These are phyloP conservation scores for Cyaniris semiargus DNA, from an alignment of 2,888 invertebrate species.

Conservation along the genomic window DNA sequence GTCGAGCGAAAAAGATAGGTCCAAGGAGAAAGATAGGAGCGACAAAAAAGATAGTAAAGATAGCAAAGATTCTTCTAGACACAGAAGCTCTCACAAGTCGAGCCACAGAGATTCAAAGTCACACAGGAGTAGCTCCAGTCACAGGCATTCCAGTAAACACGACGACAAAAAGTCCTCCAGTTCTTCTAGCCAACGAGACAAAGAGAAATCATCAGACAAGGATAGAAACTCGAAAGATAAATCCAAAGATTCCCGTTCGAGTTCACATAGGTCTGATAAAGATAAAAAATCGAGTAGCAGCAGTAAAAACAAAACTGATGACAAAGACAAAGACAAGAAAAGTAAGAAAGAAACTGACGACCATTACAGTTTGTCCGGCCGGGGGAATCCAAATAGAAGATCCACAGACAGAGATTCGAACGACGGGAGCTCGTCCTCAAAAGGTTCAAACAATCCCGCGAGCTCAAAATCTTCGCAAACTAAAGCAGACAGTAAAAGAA, in stretches of 20 bases:
- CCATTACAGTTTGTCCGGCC: constrained; percentile 84
- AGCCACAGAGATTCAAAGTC: constrained; percentile 59
- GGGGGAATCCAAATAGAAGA: constrained; percentile 83
- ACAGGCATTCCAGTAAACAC: constrained; percentile 59
- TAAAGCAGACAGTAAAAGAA: constrained; percentile 67
- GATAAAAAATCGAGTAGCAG: constrained; percentile 61
- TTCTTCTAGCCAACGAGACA: constrained; percentile 62
- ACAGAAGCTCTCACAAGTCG: constrained; percentile 54
- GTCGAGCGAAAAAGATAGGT: constrained; percentile 59
- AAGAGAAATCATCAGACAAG: constrained; percentile 59
- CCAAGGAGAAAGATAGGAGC: constrained; percentile 60
- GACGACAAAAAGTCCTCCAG: constrained; percentile 66
- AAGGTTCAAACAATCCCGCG: constrained; percentile 65
- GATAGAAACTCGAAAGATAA: constrained; percentile 54
- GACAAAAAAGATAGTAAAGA: constrained; percentile 68
- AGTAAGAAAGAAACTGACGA: constrained; percentile 83
- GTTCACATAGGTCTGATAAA: constrained; percentile 68
- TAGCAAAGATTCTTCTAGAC: constrained; percentile 65
- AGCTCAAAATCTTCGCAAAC: constrained; percentile 61
- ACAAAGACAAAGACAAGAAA: constrained; percentile 70
- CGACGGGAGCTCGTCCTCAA: constrained; percentile 82
- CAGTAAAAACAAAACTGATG: constrained; percentile 57
- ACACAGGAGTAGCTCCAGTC: constrained; percentile 45
- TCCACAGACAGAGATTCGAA: constrained; percentile 91
- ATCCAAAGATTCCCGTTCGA: constrained; percentile 61